A percentile compares a stretch with the other conserved stretches of the same genome.
Conservation (phyloP, 2,888 invertebrate species). For the Agrochola circellaris region DNA sequence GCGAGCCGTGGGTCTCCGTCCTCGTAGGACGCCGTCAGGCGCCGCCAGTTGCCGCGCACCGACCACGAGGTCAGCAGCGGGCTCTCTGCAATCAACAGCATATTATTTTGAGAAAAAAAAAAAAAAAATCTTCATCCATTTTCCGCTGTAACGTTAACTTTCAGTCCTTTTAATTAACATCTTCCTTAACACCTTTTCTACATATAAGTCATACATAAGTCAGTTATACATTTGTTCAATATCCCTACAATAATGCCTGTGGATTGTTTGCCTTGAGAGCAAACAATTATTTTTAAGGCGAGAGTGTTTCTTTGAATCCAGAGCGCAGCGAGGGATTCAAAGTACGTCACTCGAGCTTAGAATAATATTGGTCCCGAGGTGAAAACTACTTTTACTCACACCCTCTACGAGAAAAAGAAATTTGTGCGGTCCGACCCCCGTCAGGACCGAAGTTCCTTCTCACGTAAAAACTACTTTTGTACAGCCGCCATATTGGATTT, state of each 20-base stretch:
- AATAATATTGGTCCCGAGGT: no score
- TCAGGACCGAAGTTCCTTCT: no score
- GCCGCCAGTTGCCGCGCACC: slow-evolving; percentile 76
- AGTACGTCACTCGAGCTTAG: no score
- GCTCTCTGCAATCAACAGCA: slow-evolving; percentile 69
- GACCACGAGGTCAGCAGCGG: slow-evolving; percentile 77
- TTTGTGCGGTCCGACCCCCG: no score
- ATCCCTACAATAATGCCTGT: neutral
- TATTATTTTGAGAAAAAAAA: neutral
- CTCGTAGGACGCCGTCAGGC: slow-evolving; percentile 73
- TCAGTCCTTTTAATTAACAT: neutral
- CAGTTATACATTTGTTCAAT: neutral
- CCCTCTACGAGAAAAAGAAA: no score
- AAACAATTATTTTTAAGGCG: no score
- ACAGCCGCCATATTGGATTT: no score
- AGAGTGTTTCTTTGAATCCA: no score
- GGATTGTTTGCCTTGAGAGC: no score
- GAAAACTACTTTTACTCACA: no score
- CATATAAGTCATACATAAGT: neutral
- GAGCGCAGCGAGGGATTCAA: no score
- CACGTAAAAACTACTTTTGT: no score
- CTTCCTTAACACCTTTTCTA: neutral
- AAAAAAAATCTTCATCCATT: neutral
- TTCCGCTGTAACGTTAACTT: neutral
- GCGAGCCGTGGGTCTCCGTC: slow-evolving; percentile 75